Base-by-base conservation (phyloP, 2,113 vertebrate species). In the Onychostruthus taczanowskii region DNA sequence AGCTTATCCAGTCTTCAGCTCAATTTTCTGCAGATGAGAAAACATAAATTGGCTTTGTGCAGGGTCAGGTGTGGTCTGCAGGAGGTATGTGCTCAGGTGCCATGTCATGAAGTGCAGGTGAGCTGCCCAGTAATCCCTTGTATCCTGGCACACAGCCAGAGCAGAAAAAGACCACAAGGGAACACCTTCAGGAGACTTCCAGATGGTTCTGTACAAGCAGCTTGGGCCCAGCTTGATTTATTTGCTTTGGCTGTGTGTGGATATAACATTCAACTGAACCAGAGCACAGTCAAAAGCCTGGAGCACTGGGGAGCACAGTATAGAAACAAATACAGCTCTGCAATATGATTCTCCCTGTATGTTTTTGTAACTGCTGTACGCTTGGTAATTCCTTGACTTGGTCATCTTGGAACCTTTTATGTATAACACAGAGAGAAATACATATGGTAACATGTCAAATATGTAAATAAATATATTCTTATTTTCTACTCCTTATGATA, bases 181-280 rank as follows among this genome's bases (percentile, higher is more conserved):
- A 95, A 31, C 0, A 1, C 22, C 63, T 92, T 77, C 79, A 47
- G 46, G 82, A 84, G 46, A 62, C 50, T 90, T 84, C 76, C 88
- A 95, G 79, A 70, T 88, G 92, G 85, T 73, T 83, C 68, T 90
- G 14, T 35, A 70, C 33, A 77, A 37, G 68, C 85, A 92, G 23
- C 41, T 84, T 90, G 68, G 50, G 78, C 37, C 20, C 78, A 93
- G 79, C 59, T 88, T 90, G 88, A 88, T 96, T 88, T 94, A 93
- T 94, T 95, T 96, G 50, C 47, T 90, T 96, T 97, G 92, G 76
- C 88, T 92, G 61, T 55, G 43, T 62, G 55, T 67, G 50, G 53
- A 58, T 90, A 39, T 28, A 59, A 24, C 41, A 63, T 86, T 90
- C 43, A 93, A 43, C n/a, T 84, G 63, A 94, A 80, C 67, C 58